Evolutionary conservation across 2,113 vertebrate species (phyloP).

Genomic region (Hippolais icterina): DNA sequence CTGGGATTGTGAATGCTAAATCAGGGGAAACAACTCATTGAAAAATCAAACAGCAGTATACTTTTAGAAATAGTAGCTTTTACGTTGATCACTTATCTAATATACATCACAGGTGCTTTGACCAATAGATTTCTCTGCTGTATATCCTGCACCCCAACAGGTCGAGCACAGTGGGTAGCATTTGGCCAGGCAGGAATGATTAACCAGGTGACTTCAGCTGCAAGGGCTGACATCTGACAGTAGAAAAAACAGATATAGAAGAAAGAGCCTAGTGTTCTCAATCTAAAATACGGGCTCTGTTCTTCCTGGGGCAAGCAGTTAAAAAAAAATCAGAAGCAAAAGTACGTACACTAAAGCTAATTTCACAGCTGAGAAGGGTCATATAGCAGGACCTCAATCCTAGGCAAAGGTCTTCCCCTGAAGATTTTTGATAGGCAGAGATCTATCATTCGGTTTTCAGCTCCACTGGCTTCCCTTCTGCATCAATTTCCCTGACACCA

Average conservation of each 20-base stretch:
- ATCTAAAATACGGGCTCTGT: constrained; percentile 15
- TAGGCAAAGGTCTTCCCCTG: neutral
- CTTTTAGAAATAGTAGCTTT: neutral
- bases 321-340: constrained; percentile 34
- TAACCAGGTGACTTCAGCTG: constrained; percentile 60
- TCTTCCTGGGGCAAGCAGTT: neutral
- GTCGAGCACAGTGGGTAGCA: neutral
- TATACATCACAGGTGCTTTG: neutral
- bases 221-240: constrained; percentile 16
- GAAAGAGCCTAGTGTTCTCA: constrained; percentile 24
- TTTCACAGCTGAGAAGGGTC: constrained; percentile 44
- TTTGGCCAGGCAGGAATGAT: constrained; percentile 6
- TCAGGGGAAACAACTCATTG: neutral
- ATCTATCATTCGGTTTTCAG: neutral
- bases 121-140: neutral
- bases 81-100: neutral
- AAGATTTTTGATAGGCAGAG: neutral
- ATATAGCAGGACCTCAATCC: neutral
- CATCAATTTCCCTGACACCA: neutral
- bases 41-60: neutral
- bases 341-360: constrained; percentile 7
- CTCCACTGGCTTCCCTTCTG: neutral
- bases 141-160: neutral
- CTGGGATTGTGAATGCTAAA: neutral
- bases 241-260: constrained; percentile 24